Base-by-base conservation (phyloP, 2,113 vertebrate species). In the Passer montanus region DNA sequence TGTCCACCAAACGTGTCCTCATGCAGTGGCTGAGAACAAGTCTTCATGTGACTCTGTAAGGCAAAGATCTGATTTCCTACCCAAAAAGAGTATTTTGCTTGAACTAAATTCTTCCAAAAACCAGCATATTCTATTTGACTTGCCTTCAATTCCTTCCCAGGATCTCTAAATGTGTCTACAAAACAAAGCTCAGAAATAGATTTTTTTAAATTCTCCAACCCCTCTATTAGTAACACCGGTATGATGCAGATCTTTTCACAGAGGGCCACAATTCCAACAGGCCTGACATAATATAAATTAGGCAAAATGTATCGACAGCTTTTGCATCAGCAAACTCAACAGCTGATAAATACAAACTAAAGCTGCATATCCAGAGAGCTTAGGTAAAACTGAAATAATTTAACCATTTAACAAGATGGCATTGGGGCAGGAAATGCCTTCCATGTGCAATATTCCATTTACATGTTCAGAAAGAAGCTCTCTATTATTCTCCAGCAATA, bases 1-100 rank as follows among this genome's bases (percentile, higher is more conserved):
- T 99, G 99, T 50, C 99, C 99, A 22, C 99, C 99, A 59, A 99
- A 99, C 1, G 99, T 99, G 86, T 99, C 99, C 96, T 99, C 99
- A 27, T 99, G 99, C 88, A 99, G 97, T 15, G 99, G 99, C 96
- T 99, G 99, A 93, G 99, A 99, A 93, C 99, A 99, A 15, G 99
- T 99, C 98, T 99, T 99, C 99, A 99, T 99, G 97, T 99, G 99
- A 97, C 98, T 99, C 99, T 99, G 93, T 47, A 96, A 93, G 85
- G 41, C 74, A 97, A 97, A 96, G 46, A 94, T 77, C 27, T 80
- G 47, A 94, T 83, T 95, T 93, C 17, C 55, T 63, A 93, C 30
- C 70, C 8, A 2, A 46, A 83, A 69, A 47, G 13, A 89, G 3
- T 52, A 84, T 60, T 86, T 69, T 13, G 53, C 18, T 89, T 66